Conservation (phyloP, 2,888 invertebrate species). For the Scaptomyza polygonia region DNA sequence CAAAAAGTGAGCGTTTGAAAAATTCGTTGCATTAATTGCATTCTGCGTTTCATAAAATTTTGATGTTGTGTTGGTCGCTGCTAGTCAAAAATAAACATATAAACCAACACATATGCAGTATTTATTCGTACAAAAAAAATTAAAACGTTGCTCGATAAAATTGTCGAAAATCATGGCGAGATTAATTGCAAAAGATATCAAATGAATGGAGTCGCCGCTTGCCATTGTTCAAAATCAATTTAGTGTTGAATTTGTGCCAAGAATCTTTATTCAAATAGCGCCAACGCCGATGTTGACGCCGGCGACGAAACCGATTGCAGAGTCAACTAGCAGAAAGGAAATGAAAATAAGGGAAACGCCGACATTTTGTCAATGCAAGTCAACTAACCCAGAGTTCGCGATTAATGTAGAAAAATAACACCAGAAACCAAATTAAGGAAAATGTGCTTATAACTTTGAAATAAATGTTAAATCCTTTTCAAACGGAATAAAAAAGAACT, state of each 20-base stretch:
- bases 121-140: conserved; percentile 11
- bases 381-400: conserved; percentile 37
- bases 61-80: conserved; percentile 29
- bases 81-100: background rate
- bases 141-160: conserved; percentile 53
- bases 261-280: conserved; percentile 80
- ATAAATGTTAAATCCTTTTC: conserved; percentile 51
- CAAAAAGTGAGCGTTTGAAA: conserved; percentile 44
- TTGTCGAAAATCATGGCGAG: conserved; percentile 67
- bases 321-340: conserved; percentile 53
- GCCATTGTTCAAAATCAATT: conserved; percentile 83
- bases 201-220: conserved; percentile 45
- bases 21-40: conserved; percentile 39
- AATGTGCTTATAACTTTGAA: conserved; percentile 64
- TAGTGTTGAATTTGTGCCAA: conserved; percentile 84
- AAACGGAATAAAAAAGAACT: conserved; percentile 13
- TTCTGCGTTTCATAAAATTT: conserved; percentile 24
- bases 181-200: conserved; percentile 75
- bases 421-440: conserved; percentile 37
- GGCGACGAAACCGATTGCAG: conserved; percentile 25
- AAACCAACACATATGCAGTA: background rate
- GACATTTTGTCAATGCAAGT: conserved; percentile 55
- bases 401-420: conserved; percentile 18
- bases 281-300: conserved; percentile 22
- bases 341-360: conserved; percentile 57